Conservation (phyloP, 2,888 invertebrate species). For the Sthenelais limicola region DNA sequence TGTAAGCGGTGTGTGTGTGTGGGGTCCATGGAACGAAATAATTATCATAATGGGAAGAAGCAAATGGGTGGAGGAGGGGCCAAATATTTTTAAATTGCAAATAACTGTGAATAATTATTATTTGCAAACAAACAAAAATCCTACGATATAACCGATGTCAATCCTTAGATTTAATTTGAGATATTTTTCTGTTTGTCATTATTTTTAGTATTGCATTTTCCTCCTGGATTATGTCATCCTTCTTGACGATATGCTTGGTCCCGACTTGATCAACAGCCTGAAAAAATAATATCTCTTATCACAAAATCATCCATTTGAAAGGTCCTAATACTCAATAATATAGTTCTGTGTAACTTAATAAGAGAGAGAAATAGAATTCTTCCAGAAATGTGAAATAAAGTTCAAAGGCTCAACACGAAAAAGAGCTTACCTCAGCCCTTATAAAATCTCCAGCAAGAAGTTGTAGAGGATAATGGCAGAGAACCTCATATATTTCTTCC, state of each 20-base stretch:
- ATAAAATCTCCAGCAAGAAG: constrained; percentile 58
- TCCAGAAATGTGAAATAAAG: neutral
- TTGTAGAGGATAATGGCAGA: constrained; percentile 53
- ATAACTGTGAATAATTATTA: no score
- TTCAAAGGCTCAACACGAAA: neutral
- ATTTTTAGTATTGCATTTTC: constrained; percentile 52
- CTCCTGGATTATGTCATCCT: constrained; percentile 53
- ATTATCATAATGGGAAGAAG: no score
- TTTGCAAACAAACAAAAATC: no score
- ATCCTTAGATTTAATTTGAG: constrained; percentile 28
- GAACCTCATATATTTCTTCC: constrained; percentile 52
- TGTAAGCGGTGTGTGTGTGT: no score
- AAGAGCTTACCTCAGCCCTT: constrained; percentile 56
- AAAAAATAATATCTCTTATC: constrained; percentile 24
- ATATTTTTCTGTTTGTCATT: constrained; percentile 52
- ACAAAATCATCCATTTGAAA: neutral
- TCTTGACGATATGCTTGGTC: constrained; percentile 54
- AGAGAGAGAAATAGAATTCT: neutral
- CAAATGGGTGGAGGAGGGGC: no score
- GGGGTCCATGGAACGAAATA: no score
- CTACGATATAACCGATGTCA: no score
- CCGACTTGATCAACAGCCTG: constrained; percentile 48
- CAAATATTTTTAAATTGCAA: no score
- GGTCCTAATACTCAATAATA: no score
- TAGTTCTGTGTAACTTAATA: neutral